These are phyloP conservation scores for Pararge aegeria DNA, from an alignment of 1,140 invertebrate genomes.

Conservation along the genomic window DNA sequence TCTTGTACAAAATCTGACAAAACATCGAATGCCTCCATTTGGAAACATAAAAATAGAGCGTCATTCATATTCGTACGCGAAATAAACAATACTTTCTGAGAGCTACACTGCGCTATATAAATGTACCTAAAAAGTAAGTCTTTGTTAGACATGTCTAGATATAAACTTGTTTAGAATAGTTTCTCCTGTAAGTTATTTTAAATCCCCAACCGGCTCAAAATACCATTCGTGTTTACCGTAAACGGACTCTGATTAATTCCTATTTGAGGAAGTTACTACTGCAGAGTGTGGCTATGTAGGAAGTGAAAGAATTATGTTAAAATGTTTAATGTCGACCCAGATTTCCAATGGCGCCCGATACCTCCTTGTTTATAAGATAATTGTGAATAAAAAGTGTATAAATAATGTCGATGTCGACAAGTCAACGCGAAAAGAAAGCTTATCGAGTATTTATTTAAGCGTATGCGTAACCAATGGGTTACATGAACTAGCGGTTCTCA, in stretches of 20 bases:
- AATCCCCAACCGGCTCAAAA: slow-evolving; percentile 20
- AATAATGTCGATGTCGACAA: slow-evolving; percentile 15
- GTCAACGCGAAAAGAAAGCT: neutral
- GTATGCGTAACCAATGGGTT: slow-evolving; percentile 17
- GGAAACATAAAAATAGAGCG: too few species aligned
- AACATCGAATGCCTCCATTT: too few species aligned
- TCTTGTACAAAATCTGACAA: too few species aligned
- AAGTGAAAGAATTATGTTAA: slow-evolving; percentile 61
- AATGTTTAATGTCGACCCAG: slow-evolving; percentile 58
- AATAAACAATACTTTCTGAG: too few species aligned
- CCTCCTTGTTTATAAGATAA: slow-evolving; percentile 52
- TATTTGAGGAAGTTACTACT: slow-evolving; percentile 40
- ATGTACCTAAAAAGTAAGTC: too few species aligned
- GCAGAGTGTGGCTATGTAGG: slow-evolving; percentile 36
- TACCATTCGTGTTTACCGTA: slow-evolving; percentile 32
- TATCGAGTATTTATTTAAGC: slow-evolving; percentile 11
- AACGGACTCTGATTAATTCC: slow-evolving; percentile 35
- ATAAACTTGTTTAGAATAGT: neutral
- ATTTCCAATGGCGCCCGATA: slow-evolving; percentile 39
- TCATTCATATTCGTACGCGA: too few species aligned
- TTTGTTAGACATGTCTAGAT: too few species aligned
- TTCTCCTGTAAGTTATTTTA: slow-evolving; percentile 15
- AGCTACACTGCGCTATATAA: too few species aligned
- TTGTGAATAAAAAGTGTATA: slow-evolving; percentile 21
- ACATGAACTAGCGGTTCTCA: neutral